A percentile compares a stretch with the other conserved stretches of the same genome.
Conservation (phyloP, 2,113 vertebrate genomes). For the Onychorhynchus coronatus region DNA sequence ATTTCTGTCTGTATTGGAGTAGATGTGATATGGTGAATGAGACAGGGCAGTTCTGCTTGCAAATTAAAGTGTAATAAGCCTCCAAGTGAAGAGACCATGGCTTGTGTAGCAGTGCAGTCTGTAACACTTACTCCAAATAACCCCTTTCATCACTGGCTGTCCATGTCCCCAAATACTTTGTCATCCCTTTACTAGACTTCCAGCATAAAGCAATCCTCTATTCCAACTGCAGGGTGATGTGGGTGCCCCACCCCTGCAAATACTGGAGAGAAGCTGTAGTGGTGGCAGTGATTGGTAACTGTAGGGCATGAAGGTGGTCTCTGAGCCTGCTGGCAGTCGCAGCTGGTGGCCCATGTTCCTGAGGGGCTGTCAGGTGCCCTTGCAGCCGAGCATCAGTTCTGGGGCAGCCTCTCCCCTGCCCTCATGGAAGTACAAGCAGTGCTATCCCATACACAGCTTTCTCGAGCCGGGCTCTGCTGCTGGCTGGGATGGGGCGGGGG, state of each 20-base stretch:
- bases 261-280: neutral
- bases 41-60: conserved; percentile 70
- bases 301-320: neutral
- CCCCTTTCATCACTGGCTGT: fast-evolving
- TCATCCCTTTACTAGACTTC: neutral
- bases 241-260: neutral
- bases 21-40: conserved; percentile 65
- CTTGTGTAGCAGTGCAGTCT: neutral
- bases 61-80: conserved; percentile 71
- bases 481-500: neutral
- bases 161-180: neutral
- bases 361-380: neutral
- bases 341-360: neutral
- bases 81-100: conserved; percentile 15
- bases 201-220: neutral
- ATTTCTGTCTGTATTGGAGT: conserved; percentile 76
- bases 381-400: neutral
- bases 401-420: neutral
- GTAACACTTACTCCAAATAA: neutral
- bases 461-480: fast-evolving
- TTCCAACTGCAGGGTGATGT: neutral
- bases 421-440: neutral
- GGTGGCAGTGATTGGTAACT: neutral
- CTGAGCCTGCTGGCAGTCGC: neutral
- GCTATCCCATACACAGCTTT: neutral